Percentiles rank a stretch among this genome's conserved stretches.
Evolutionary conservation across 2,797 vertebrate species (phyloP).

Genomic region (Scleropages formosus): DNA sequence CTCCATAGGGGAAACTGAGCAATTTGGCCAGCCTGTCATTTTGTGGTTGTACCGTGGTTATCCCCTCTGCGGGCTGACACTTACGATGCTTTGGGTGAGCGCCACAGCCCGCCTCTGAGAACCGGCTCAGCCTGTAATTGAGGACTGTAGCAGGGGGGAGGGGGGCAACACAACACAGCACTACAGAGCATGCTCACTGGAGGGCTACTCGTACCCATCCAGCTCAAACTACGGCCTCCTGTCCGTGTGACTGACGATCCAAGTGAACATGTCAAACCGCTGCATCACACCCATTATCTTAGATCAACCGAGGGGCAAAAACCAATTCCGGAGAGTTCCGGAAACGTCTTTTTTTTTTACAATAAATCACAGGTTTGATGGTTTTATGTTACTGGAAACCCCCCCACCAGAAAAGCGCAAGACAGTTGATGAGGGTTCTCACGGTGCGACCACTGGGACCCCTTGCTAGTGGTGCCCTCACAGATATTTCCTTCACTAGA

Average conservation of each 20-base stretch:
- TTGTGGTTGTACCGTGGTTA: conserved; percentile 15
- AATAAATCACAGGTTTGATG: too few relatives aligned
- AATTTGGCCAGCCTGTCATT: conserved; percentile 31
- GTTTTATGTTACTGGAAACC: too few relatives aligned
- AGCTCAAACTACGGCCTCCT: background rate
- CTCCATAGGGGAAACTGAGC: conserved; percentile 3
- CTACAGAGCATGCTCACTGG: background rate
- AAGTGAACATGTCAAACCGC: too few relatives aligned
- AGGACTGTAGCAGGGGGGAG: background rate
- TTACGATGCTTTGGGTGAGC: too few relatives aligned
- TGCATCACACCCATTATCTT: too few relatives aligned
- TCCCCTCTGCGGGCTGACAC: background rate
- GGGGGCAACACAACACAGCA: background rate
- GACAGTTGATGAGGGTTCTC: too few relatives aligned
- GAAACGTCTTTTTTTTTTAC: too few relatives aligned
- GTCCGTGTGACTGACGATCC: too few relatives aligned
- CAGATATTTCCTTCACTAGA: background rate
- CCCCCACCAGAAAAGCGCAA: too few relatives aligned
- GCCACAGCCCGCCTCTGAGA: background rate
- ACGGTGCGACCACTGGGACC: too few relatives aligned
- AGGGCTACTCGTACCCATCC: background rate
- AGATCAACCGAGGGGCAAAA: too few relatives aligned
- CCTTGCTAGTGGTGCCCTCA: background rate
- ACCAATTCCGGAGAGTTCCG: too few relatives aligned
- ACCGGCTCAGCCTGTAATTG: background rate